Percentiles rank a stretch among this genome's conserved stretches.
These are phyloP conservation scores for Agapornis canus DNA, from an alignment of 2,797 vertebrate genomes.

Conservation along the genomic window DNA sequence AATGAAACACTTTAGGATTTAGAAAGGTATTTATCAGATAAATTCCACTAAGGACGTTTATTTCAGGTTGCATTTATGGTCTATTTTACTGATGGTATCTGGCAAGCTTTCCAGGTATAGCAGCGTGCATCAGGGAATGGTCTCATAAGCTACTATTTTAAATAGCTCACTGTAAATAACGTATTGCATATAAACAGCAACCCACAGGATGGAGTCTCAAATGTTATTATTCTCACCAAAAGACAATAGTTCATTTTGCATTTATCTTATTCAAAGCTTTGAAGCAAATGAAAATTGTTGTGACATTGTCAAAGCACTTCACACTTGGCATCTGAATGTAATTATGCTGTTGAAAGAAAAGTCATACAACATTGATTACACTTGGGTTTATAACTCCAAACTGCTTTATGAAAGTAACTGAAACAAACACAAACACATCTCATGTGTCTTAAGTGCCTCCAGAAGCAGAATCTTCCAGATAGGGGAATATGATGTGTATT, in stretches of 20 bases:
- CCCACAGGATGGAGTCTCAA: not conserved
- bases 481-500: conserved; percentile 2
- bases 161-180: not conserved
- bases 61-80: conserved; percentile 50
- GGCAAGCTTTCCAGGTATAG: conserved; percentile 15
- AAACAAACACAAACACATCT: conserved; percentile 67
- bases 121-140: conserved; percentile 1
- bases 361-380: conserved; percentile 50
- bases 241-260: conserved; percentile 16
- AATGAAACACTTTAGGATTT: conserved; percentile 51
- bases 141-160: conserved; percentile 39
- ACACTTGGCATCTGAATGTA: conserved; percentile 61
- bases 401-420: conserved; percentile 47
- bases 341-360: conserved; percentile 60
- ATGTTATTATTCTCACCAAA: not conserved
- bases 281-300: not conserved
- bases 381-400: conserved; percentile 50
- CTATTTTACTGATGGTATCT: conserved; percentile 46
- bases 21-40: conserved; percentile 50
- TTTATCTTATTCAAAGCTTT: conserved; percentile 38
- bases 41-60: conserved; percentile 7
- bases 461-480: conserved; percentile 14
- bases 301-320: conserved; percentile 21
- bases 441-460: not conserved
- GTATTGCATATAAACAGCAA: conserved; percentile 1